Evolutionary conservation across 2,113 vertebrate genomes (phyloP).

Genomic region (Takifugu bimaculatus): DNA sequence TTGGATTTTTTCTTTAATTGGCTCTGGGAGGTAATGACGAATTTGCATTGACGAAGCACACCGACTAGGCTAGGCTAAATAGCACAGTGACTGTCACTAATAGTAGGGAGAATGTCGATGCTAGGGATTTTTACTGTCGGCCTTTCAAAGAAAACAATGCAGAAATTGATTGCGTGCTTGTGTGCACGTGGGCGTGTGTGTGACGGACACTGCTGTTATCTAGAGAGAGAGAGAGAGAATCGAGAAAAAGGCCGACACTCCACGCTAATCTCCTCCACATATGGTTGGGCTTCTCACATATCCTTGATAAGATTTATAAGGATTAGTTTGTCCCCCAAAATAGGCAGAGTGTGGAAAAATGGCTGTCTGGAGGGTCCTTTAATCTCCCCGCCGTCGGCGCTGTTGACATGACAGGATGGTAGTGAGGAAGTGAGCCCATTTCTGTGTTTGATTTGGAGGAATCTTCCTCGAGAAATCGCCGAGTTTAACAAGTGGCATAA

Average conservation of each 20-base stretch:
- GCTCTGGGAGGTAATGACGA: conserved; percentile 49
- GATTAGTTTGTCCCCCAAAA: conserved; percentile 61
- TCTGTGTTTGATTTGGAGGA: conserved; percentile 24
- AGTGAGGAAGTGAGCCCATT: conserved; percentile 22
- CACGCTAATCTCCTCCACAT: conserved; percentile 62
- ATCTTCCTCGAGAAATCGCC: conserved; percentile 9
- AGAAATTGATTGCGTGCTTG: conserved; percentile 33
- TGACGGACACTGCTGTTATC: conserved; percentile 45
- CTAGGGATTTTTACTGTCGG: conserved; percentile 28
- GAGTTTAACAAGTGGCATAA: conserved; percentile 7
- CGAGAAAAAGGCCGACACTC: conserved; percentile 43
- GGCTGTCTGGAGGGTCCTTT: conserved; percentile 50
- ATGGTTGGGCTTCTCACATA: conserved; percentile 59
- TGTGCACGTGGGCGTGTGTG: not conserved
- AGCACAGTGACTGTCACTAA: not conserved
- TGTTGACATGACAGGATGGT: conserved; percentile 36
- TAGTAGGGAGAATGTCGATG: not conserved
- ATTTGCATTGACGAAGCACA: conserved; percentile 26
- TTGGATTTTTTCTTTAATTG: conserved; percentile 59
- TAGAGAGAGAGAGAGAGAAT: conserved; percentile 47
- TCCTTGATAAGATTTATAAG: conserved; percentile 66
- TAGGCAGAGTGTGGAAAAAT: conserved; percentile 48
- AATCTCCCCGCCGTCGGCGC: conserved; percentile 50
- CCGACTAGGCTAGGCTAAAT: not conserved
- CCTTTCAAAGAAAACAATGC: conserved; percentile 48